A percentile compares a stretch with the other conserved stretches of the same genome.
Evolutionary conservation across 2,888 invertebrate species (phyloP).

Genomic region (Leuctra nigra): DNA sequence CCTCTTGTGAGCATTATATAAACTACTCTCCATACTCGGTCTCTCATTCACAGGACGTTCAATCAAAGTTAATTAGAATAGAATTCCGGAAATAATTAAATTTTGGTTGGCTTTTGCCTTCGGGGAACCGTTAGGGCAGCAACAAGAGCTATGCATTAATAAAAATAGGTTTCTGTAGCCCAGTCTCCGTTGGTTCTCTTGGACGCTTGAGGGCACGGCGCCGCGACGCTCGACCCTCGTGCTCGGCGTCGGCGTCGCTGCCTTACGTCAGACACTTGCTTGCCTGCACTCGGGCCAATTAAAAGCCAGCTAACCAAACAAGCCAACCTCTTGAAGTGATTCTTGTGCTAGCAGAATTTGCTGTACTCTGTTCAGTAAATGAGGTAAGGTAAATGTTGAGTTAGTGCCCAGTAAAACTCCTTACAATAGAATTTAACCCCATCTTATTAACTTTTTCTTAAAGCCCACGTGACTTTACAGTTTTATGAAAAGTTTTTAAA

Average conservation of each 20-base stretch:
- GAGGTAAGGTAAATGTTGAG: no score
- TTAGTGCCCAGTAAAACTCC: no score
- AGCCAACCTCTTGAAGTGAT: neutral
- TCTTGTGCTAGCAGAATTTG: neutral
- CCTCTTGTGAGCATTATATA: constrained; percentile 17
- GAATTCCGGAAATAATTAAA: constrained; percentile 33
- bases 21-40: constrained; percentile 19
- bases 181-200: neutral
- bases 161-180: constrained; percentile 21
- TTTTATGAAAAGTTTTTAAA: no score
- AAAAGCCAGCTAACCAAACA: constrained; percentile 23
- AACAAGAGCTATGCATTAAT: constrained; percentile 27
- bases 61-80: constrained; percentile 32
- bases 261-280: constrained; percentile 2
- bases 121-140: constrained; percentile 25
- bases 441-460: no score
- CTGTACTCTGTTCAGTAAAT: no score
- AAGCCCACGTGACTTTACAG: no score
- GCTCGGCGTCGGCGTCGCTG: constrained; percentile 13
- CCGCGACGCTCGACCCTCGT: constrained; percentile 15
- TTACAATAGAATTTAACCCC: no score
- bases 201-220: neutral
- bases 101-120: constrained; percentile 30
- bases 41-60: constrained; percentile 30
- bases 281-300: constrained; percentile 19